phyloP scores from a whole-genome alignment of 2,113 vertebrate genomes.

The Ammodytes marinus region DNA sequence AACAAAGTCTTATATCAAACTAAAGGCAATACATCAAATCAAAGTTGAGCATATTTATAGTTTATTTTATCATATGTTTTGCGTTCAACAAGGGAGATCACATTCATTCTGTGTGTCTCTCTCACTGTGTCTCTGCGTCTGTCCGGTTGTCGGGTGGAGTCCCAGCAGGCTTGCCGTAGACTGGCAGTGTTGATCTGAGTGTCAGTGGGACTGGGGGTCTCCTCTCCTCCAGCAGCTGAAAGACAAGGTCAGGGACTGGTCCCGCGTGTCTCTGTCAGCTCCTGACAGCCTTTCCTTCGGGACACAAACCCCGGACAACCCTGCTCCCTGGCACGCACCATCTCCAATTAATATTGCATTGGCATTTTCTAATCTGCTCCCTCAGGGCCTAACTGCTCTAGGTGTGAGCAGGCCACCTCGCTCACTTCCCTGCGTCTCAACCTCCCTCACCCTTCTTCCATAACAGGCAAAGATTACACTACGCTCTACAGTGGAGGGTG shows the following conservation, averaged over 20 bases:
- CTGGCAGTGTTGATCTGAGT: constrained; percentile 79
- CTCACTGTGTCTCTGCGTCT: constrained; percentile 35
- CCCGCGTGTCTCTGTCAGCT: constrained; percentile 73
- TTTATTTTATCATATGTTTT: not conserved
- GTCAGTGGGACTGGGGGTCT: constrained; percentile 71
- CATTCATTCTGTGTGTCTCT: constrained; percentile 22
- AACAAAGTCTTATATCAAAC: not conserved
- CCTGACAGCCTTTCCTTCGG: constrained; percentile 84
- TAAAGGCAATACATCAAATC: not conserved
- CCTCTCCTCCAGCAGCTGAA: constrained; percentile 78
- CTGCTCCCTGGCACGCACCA: constrained; percentile 73
- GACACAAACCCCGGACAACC: constrained; percentile 74
- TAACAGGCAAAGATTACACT: constrained; percentile 10
- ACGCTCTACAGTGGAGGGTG: not conserved
- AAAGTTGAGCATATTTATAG: not conserved
- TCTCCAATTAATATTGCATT: constrained; percentile 88
- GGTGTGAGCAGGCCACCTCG: constrained; percentile 56
- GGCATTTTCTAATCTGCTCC: constrained; percentile 74
- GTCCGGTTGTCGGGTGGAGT: constrained; percentile 46
- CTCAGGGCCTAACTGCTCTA: constrained; percentile 37
- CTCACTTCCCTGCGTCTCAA: constrained; percentile 17
- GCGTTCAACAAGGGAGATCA: not conserved
- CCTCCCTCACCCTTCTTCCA: constrained; percentile 39
- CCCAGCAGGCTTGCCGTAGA: constrained; percentile 72
- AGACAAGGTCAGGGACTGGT: constrained; percentile 86